Base-by-base conservation (phyloP, 2,888 invertebrate genomes). In the Phania funesta region DNA sequence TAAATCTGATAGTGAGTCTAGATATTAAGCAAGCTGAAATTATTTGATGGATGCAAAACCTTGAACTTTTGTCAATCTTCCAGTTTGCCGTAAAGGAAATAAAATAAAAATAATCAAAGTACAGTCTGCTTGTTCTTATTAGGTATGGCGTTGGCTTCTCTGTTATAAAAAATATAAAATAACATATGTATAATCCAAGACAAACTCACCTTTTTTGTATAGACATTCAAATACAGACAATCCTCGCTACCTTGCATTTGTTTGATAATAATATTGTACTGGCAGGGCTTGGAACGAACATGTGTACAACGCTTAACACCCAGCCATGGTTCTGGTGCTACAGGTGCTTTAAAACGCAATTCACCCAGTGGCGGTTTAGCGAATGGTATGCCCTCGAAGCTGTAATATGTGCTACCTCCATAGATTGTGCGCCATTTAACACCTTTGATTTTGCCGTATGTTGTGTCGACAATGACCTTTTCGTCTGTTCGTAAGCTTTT, bases 191-290 rank as follows among this genome's bases (percentile, higher is more conserved):
- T 16, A 11, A 50, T n/a, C 2, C n/a, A 9, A 20, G 22, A 5
- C 7, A 2, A 48, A 83, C 87, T 86, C 74, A 91, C 91, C 82
- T 87, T 86, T 82, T 88, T 88, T 0, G 90, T 90, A 54, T 89
- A 91, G 4, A 93, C 91, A 86, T 93, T 93, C 13, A 93, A 87
- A 85, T 92, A 92, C 8, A 93, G 86, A 82, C 93, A 93, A 84
- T 93, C 92, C 87, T 93, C 93, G 62, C 88, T 87, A 29, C 93
- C 93, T 80, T 92, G 89, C 46, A 90, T 86, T 84, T 89, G 88
- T 38, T 91, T 87, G 60, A 89, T 71, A 11, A 91, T 87, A 6
- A 89, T 85, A 84, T 91, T 89, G 67, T 88, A 87, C 82, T 92
- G 91, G 48, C 89, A 87, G 52, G 90, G 90, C 58, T 89, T 86